Evolutionary conservation across 2,888 invertebrate genomes (phyloP).

Genomic region (Gari tellinella): DNA sequence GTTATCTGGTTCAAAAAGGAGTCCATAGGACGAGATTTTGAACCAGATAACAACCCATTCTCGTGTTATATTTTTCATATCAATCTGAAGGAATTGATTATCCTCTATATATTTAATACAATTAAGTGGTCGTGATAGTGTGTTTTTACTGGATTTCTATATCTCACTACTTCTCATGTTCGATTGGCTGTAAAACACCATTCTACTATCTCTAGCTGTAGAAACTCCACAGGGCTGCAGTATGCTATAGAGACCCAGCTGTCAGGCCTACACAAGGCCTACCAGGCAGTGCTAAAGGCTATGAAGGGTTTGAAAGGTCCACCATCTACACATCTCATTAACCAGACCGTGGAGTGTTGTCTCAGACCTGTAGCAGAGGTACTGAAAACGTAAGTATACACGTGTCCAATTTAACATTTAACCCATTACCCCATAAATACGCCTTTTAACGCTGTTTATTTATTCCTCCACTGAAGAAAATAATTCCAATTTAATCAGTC

Average conservation of each 20-base stretch:
- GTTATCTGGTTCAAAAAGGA: too few relatives aligned
- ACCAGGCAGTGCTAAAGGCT: slow-evolving; percentile 79
- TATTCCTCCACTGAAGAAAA: too few relatives aligned
- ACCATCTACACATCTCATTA: slow-evolving; percentile 83
- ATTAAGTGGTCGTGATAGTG: too few relatives aligned
- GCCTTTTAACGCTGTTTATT: too few relatives aligned
- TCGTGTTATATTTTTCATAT: too few relatives aligned
- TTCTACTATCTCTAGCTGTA: slow-evolving; percentile 75
- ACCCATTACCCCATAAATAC: neutral
- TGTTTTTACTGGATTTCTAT: neutral
- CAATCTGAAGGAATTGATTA: too few relatives aligned
- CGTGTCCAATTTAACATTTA: neutral
- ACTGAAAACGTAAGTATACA: slow-evolving; percentile 63
- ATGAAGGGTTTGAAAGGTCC: slow-evolving; percentile 79
- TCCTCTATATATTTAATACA: too few relatives aligned
- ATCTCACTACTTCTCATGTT: neutral
- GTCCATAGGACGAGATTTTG: too few relatives aligned
- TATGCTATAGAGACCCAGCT: slow-evolving; percentile 81
- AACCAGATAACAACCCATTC: too few relatives aligned
- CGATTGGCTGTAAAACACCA: neutral
- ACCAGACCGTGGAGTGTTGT: slow-evolving; percentile 87
- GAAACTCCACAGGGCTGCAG: slow-evolving; percentile 80
- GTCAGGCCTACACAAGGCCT: slow-evolving; percentile 80
- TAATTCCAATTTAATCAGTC: too few relatives aligned
- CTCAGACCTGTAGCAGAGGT: slow-evolving; percentile 84